Percentiles rank a stretch among this genome's conserved stretches.
These are phyloP conservation scores for Leptodactylus fuscus DNA, from an alignment of 2,113 vertebrate species.

Conservation along the genomic window DNA sequence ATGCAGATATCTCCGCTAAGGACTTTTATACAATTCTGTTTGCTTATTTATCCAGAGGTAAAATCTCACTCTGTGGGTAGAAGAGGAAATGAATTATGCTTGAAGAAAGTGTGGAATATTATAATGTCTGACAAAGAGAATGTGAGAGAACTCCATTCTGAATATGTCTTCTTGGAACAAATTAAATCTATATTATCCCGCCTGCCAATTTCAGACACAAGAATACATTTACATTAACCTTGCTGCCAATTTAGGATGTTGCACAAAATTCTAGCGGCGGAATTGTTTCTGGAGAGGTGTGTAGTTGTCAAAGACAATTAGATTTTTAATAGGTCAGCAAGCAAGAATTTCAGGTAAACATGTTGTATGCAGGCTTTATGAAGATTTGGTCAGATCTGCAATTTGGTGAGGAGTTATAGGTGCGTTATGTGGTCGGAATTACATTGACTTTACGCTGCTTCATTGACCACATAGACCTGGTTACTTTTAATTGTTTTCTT, in stretches of 20 bases:
- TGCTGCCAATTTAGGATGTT: constrained; percentile 53
- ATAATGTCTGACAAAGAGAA: constrained; percentile 26
- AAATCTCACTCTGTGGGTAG: constrained; percentile 4
- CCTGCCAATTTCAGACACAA: constrained; percentile 50
- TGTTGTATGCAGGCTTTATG: background rate
- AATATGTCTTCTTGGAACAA: constrained; percentile 51
- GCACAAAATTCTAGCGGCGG: constrained; percentile 36
- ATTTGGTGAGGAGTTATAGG: background rate
- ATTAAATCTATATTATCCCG: constrained; percentile 55
- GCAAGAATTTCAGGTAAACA: constrained; percentile 34
- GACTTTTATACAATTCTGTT: background rate
- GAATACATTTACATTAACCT: constrained; percentile 55
- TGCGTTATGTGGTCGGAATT: background rate
- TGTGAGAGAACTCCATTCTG: constrained; percentile 33
- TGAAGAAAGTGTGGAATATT: constrained; percentile 7
- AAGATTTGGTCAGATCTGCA: constrained; percentile 7
- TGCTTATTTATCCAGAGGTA: background rate
- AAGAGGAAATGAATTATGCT: constrained; percentile 26
- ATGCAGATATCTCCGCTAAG: background rate
- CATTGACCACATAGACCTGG: background rate
- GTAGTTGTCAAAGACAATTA: constrained; percentile 49
- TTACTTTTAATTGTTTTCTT: background rate
- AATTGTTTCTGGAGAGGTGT: constrained; percentile 47
- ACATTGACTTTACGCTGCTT: background rate
- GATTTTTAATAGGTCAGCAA: constrained; percentile 45